Percentiles rank a stretch among this genome's conserved stretches.
Conservation (phyloP, 2,888 invertebrate species). For the Zhuqinia jingwanae region DNA sequence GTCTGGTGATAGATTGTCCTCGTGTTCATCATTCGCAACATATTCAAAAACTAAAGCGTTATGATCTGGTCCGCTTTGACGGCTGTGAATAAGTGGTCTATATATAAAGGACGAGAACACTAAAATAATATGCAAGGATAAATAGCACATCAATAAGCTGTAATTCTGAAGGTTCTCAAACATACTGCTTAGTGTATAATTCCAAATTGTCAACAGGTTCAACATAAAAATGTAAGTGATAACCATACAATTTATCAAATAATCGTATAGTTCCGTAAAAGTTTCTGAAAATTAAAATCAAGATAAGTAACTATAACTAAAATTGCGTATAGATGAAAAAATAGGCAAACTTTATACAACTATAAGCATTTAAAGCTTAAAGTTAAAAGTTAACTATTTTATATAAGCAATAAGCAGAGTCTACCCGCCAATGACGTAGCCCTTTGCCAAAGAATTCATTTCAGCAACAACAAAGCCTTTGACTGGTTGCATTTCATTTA, state of each 20-base stretch:
- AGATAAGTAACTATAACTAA: no score
- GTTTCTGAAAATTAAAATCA: not conserved
- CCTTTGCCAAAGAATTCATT: conserved; percentile 61
- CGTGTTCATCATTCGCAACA: not conserved
- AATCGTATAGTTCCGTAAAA: conserved; percentile 47
- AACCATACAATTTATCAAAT: conserved; percentile 20
- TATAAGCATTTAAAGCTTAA: no score
- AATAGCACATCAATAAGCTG: not conserved
- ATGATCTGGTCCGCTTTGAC: not conserved
- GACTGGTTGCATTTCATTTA: conserved; percentile 48
- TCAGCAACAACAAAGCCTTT: conserved; percentile 67
- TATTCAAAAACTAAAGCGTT: conserved; percentile 61
- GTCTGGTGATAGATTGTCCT: not conserved
- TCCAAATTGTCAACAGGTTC: conserved; percentile 43
- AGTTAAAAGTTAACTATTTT: no score
- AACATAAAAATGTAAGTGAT: conserved; percentile 54
- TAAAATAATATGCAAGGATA: no score
- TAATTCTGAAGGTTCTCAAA: not conserved
- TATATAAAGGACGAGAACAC: no score
- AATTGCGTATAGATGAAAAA: no score
- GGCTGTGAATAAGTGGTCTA: no score
- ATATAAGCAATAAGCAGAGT: no score
- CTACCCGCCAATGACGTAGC: conserved; percentile 69
- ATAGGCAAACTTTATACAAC: no score
- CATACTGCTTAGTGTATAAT: conserved; percentile 3